These are phyloP conservation scores for Drosophila borealis DNA, from an alignment of 2,888 invertebrate genomes.

Conservation along the genomic window DNA sequence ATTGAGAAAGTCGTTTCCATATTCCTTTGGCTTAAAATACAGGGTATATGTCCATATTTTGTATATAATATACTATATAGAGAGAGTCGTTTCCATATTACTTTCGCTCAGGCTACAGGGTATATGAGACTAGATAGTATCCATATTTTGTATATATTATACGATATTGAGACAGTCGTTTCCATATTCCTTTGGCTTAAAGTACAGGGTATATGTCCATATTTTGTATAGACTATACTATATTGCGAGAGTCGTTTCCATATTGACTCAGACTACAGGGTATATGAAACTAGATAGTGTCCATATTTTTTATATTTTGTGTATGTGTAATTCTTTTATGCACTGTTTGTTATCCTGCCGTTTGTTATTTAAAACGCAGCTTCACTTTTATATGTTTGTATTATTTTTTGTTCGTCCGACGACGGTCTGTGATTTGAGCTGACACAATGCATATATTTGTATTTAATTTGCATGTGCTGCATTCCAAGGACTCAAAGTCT, in stretches of 20 bases:
- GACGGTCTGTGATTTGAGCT: constrained; percentile 39
- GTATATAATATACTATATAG: too few relatives aligned
- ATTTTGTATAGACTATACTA: too few relatives aligned
- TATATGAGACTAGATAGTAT: neutral
- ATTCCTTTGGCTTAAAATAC: neutral
- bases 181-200: too few relatives aligned
- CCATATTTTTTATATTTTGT: neutral
- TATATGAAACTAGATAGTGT: neutral
- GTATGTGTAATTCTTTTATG: constrained; percentile 13
- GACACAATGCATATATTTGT: constrained; percentile 38
- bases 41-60: neutral
- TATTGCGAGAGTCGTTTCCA: too few relatives aligned
- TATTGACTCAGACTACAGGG: neutral
- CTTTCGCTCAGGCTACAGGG: neutral
- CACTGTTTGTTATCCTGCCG: constrained; percentile 49
- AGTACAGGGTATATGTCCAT: constrained; percentile 3
- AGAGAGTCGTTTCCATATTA: too few relatives aligned
- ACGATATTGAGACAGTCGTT: too few relatives aligned
- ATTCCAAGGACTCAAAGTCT: constrained; percentile 49
- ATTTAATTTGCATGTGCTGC: constrained; percentile 52
- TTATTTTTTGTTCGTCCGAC: constrained; percentile 9
- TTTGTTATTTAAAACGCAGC: constrained; percentile 35
- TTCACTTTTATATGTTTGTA: constrained; percentile 23
- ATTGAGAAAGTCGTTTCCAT: too few relatives aligned
- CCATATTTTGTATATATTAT: too few relatives aligned